These are phyloP conservation scores for Balaeniceps rex DNA, from an alignment of 2,113 vertebrate species.

Conservation along the genomic window DNA sequence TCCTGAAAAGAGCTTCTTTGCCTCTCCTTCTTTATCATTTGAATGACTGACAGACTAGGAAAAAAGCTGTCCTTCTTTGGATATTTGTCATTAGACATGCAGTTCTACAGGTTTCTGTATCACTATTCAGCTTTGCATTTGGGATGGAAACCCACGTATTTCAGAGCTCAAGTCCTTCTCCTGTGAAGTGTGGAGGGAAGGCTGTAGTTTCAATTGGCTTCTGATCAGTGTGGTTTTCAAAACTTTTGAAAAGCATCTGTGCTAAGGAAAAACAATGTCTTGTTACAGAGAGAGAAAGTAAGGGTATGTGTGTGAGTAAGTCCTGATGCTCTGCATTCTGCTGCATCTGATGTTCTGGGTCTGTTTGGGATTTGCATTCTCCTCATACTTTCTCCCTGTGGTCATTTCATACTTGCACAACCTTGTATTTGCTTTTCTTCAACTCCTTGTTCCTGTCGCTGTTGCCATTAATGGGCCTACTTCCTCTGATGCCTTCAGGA, in stretches of 20 bases:
- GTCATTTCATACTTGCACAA: slow-evolving; percentile 53
- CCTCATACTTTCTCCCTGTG: slow-evolving; percentile 21
- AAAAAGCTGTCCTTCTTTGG: neutral
- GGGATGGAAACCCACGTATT: neutral
- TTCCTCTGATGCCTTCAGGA: slow-evolving; percentile 76
- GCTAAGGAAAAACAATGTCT: neutral
- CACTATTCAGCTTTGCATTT: neutral
- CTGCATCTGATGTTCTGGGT: neutral
- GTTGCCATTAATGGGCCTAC: slow-evolving; percentile 69
- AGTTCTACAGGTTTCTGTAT: neutral
- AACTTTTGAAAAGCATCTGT: neutral
- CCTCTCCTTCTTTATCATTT: neutral
- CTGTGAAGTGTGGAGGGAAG: neutral
- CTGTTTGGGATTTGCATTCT: slow-evolving; percentile 25
- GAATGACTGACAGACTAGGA: neutral
- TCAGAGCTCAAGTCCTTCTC: neutral
- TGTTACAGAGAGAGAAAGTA: slow-evolving; percentile 16
- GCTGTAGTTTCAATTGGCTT: neutral
- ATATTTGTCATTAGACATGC: neutral
- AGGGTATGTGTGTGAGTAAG: neutral
- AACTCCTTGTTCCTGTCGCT: slow-evolving; percentile 69
- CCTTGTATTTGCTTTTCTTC: slow-evolving; percentile 61
- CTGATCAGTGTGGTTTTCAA: neutral
- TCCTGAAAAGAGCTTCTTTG: neutral
- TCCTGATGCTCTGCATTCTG: slow-evolving; percentile 38